These are phyloP conservation scores for Thymallus thymallus DNA, from an alignment of 2,113 vertebrate species.

Conservation along the genomic window DNA sequence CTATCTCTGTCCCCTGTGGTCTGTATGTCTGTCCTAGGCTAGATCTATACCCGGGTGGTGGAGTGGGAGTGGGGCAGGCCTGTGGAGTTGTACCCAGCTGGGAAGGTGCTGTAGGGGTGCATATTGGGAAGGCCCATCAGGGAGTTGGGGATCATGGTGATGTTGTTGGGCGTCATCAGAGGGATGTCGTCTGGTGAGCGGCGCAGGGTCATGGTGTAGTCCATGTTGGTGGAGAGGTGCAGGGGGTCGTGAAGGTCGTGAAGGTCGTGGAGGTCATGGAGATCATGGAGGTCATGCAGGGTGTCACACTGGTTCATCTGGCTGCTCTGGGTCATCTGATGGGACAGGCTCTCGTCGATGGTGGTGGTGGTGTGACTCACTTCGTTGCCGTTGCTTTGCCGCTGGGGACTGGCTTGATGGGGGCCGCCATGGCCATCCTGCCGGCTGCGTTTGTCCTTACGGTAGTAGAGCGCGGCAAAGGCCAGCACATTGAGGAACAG, in stretches of 20 bases:
- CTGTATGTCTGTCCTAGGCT: not conserved
- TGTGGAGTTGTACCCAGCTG: constrained; percentile 90
- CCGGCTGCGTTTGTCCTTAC: constrained; percentile 92
- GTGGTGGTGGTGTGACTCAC: constrained; percentile 73
- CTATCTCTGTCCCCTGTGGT: not conserved
- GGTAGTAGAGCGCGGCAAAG: constrained; percentile 96
- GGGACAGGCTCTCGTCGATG: constrained; percentile 86
- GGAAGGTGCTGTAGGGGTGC: constrained; percentile 97
- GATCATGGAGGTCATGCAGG: constrained; percentile 81
- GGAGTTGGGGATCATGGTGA: constrained; percentile 98
- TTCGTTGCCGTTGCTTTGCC: constrained; percentile 78
- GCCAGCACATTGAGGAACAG: constrained; percentile 97
- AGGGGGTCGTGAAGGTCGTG: constrained; percentile 82
- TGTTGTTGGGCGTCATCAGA: constrained; percentile 89
- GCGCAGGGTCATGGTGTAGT: constrained; percentile 90
- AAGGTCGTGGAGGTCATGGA: constrained; percentile 83
- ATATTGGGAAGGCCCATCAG: constrained; percentile 94
- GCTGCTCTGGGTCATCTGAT: constrained; percentile 84
- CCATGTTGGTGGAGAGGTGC: constrained; percentile 81
- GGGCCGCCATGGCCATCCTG: constrained; percentile 81
- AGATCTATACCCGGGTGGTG: constrained; percentile 92
- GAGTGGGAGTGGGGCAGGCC: constrained; percentile 97
- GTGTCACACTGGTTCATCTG: constrained; percentile 82
- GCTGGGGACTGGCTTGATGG: constrained; percentile 88
- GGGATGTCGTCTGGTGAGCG: constrained; percentile 96